phyloP scores from a whole-genome alignment of 2,113 vertebrate species.

The Zapus hudsonius region DNA sequence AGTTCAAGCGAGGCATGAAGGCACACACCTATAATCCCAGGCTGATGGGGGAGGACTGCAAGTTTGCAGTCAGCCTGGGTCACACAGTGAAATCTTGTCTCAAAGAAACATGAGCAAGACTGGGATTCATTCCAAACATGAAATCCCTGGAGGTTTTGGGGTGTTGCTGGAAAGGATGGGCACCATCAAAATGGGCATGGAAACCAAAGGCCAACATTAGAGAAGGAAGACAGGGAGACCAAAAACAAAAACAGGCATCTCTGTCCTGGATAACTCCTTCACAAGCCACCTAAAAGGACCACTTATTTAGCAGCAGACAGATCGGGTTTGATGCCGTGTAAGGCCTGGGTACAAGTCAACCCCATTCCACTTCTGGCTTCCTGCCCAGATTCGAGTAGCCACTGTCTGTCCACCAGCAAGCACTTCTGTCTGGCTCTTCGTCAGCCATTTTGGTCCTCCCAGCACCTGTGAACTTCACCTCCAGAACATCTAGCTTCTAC shows the following conservation, averaged over 20 bases:
- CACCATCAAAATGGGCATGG: fast-evolving
- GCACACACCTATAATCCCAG: neutral
- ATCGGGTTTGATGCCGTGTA: neutral
- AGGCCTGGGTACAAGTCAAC: neutral
- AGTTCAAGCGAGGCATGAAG: neutral
- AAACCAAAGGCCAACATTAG: neutral
- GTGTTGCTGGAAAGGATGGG: neutral
- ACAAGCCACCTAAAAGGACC: neutral
- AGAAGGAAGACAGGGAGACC: neutral
- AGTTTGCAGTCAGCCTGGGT: neutral
- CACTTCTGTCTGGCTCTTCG: neutral
- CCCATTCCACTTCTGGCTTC: neutral
- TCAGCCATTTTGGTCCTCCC: neutral
- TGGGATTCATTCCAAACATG: neutral
- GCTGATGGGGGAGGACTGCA: neutral
- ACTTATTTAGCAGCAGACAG: neutral
- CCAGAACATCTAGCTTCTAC: neutral
- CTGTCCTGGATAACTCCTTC: neutral
- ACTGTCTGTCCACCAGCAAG: neutral
- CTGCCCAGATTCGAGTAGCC: neutral
- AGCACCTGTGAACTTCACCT: neutral
- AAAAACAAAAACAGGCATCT: neutral
- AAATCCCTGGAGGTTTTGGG: neutral
- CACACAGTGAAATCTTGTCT: neutral
- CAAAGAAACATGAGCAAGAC: neutral